A percentile compares a stretch with the other conserved stretches of the same genome.
Conservation (phyloP, 2,113 vertebrate genomes). For the Pterocles gutturalis region DNA sequence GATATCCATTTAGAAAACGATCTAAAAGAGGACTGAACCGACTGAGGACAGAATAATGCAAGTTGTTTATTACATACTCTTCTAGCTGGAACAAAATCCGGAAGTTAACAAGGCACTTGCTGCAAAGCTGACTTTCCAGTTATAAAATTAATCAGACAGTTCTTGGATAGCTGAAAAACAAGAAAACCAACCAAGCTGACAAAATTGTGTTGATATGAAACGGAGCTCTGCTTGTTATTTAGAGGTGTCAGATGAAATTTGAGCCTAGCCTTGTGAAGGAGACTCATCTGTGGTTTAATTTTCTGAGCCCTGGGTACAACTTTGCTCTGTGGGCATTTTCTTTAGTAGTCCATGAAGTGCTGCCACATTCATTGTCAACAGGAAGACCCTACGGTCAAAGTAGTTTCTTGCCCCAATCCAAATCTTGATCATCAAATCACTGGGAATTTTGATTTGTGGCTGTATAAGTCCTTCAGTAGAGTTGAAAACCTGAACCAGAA, state of each 20-base stretch:
- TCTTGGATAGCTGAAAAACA: neutral
- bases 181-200: neutral
- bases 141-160: neutral
- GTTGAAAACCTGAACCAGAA: neutral
- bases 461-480: neutral
- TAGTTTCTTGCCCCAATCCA: neutral
- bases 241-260: neutral
- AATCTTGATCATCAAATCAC: neutral
- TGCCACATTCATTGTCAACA: neutral
- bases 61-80: neutral
- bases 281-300: neutral
- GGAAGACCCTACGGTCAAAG: neutral
- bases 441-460: neutral
- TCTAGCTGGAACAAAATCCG: neutral
- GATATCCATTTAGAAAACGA: neutral
- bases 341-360: neutral
- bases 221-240: neutral
- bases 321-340: neutral
- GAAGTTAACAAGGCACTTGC: conserved; percentile 21
- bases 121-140: conserved; percentile 13
- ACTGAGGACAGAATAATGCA: neutral
- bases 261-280: neutral
- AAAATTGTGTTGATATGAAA: neutral
- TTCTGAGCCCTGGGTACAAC: neutral
- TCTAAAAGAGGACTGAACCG: neutral